phyloP scores from a whole-genome alignment of 2,797 vertebrate species.

The Chaenodraco wilsoni region DNA sequence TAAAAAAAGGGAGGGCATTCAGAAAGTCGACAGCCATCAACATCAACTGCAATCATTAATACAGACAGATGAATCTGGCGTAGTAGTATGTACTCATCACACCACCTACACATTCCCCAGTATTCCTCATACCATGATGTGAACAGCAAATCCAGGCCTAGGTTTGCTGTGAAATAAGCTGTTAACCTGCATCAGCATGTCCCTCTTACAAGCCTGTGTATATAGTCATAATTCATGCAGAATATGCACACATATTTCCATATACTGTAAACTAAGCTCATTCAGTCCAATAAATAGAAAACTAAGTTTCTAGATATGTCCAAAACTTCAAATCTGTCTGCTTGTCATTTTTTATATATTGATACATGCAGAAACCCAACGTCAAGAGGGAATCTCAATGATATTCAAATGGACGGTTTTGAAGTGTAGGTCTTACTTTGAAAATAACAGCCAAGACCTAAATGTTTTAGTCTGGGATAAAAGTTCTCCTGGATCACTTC shows the following conservation, averaged over 20 bases:
- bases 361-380: neutral
- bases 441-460: neutral
- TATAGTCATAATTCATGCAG: slow-evolving; percentile 36
- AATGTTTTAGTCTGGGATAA: slow-evolving; percentile 3
- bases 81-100: slow-evolving; percentile 2
- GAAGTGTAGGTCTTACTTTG: neutral
- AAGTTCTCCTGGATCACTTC: slow-evolving; percentile 5
- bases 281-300: neutral
- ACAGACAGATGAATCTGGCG: neutral
- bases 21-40: neutral
- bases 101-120: slow-evolving; percentile 5
- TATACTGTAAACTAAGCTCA: neutral
- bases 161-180: slow-evolving; percentile 24
- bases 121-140: neutral
- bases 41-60: slow-evolving; percentile 7
- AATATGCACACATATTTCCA: slow-evolving; percentile 13
- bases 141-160: neutral
- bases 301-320: neutral
- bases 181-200: slow-evolving; percentile 7
- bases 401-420: slow-evolving; percentile 8
- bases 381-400: neutral
- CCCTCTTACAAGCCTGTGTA: slow-evolving; percentile 3
- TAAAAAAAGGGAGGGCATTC: slow-evolving; percentile 8
- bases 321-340: neutral
- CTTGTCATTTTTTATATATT: neutral